Percentiles rank a stretch among this genome's conserved stretches.
These are phyloP conservation scores for Barbus barbus DNA, from an alignment of 2,113 vertebrate genomes.

Conservation along the genomic window DNA sequence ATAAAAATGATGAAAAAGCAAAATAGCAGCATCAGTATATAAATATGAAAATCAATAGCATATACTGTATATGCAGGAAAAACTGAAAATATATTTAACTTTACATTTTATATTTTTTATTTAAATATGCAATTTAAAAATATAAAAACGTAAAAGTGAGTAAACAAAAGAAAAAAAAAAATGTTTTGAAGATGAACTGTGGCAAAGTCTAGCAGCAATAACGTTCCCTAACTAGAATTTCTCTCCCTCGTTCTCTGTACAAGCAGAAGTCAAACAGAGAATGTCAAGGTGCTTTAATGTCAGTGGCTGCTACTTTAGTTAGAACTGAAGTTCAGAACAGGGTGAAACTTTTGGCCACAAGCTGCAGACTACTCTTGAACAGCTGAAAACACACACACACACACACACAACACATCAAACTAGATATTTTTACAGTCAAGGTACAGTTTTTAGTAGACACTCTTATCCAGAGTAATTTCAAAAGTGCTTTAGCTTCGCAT, in stretches of 20 bases:
- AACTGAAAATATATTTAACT: too few species aligned
- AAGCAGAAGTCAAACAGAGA: constrained; percentile 26
- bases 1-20: neutral
- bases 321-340: constrained; percentile 17
- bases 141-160: too few species aligned
- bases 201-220: neutral
- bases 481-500: neutral
- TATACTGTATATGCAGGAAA: too few species aligned
- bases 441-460: neutral
- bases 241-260: neutral
- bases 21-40: neutral
- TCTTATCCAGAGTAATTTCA: neutral
- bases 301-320: constrained; percentile 14
- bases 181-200: neutral
- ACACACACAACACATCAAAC: neutral
- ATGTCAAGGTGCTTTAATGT: constrained; percentile 46
- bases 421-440: neutral
- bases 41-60: too few species aligned
- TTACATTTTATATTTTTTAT: too few species aligned
- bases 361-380: neutral
- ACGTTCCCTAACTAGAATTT: neutral
- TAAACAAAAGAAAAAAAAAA: too few species aligned
- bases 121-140: too few species aligned
- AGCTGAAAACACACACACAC: neutral
- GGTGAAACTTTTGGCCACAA: neutral